Evolutionary conservation across 2,113 vertebrate genomes (phyloP), one percentile per base, ranked within the genome.

Genomic region (Thalassoma bifasciatum): DNA sequence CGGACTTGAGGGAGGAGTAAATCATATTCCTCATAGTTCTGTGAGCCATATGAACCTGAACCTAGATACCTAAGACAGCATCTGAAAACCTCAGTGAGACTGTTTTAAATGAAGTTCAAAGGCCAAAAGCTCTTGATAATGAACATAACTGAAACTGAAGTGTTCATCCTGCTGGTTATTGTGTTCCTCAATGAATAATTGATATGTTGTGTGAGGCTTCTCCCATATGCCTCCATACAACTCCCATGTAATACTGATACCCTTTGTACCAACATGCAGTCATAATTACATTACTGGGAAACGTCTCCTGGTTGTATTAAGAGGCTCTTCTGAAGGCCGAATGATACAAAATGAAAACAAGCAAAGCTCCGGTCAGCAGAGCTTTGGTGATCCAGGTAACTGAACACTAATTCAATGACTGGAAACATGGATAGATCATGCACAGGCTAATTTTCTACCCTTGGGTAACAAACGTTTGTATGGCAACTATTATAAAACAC

Each of bases 21-120:
- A 77, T 42, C 21, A 30, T 44, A 44, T 44, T 60, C 60, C 51
- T 46, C 50, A 0, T 62, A 66, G 36, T 51, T 63, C 14, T 62
- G 17, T 56, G 61, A 47, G 44, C 36, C 44, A 21, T 34, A 49
- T 59, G 19, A 22, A 58, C 40, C 34, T 60, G 49, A 76, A 50
- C 38, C 12, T 24, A 1, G 13, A 30, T 38, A n/a, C 42, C 21
- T 46, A 34, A 58, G 54, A 66, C 72, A 46, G 54, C 51, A 42
- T 2, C 44, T 12, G 5, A 30, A n/a, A 4, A 30, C 30, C 30
- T 30, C 30, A 30, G 30, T 30, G 9, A 24, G 23, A 46, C 42
- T 19, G 22, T 49, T 66, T 16, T 46, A 30, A 7, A 42, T 11
- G 14, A 36, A 62, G 52, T 14, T 53, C 54, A 37, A 75, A 46